These are phyloP conservation scores for Metaphire vulgaris DNA, from an alignment of 1,140 invertebrate genomes.

Conservation along the genomic window DNA sequence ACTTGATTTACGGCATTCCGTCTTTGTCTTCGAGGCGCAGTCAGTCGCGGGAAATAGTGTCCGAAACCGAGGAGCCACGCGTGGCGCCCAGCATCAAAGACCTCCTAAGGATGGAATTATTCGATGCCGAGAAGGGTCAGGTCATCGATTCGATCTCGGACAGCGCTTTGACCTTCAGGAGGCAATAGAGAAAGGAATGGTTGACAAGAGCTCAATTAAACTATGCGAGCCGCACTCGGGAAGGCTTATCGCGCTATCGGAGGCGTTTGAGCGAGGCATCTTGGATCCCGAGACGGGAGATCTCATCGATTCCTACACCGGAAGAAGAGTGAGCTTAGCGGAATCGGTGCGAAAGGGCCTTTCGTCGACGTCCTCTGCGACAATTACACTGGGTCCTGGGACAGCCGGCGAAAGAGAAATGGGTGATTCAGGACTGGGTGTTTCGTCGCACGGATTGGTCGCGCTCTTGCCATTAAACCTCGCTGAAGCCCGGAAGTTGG, in stretches of 20 bases:
- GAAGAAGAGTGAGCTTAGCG: constrained; percentile 65
- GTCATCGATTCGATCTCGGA: constrained; percentile 51
- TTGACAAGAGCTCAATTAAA: constrained; percentile 70
- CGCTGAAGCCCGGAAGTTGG: constrained; percentile 21
- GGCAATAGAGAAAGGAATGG: constrained; percentile 77
- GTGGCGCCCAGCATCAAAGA: constrained; percentile 17
- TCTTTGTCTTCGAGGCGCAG: not conserved
- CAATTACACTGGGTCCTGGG: constrained; percentile 42
- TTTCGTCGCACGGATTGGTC: constrained; percentile 67
- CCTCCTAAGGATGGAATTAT: constrained; percentile 66
- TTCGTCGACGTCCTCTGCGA: constrained; percentile 68
- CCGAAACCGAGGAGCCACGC: not conserved
- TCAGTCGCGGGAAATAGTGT: not conserved
- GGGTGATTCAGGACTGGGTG: constrained; percentile 67
- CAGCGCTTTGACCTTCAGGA: constrained; percentile 65
- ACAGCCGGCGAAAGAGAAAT: constrained; percentile 56
- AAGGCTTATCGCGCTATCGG: constrained; percentile 68
- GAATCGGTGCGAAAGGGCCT: constrained; percentile 69
- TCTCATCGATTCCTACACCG: constrained; percentile 41
- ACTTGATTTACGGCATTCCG: not conserved
- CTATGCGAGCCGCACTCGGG: constrained; percentile 68
- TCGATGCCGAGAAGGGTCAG: constrained; percentile 67
- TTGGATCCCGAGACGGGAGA: constrained; percentile 70
- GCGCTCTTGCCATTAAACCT: constrained; percentile 50
- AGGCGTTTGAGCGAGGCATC: constrained; percentile 69